A percentile compares a stretch with the other conserved stretches of the same genome.
Evolutionary conservation across 2,888 invertebrate genomes (phyloP).

Genomic region (Suillia variegata): DNA sequence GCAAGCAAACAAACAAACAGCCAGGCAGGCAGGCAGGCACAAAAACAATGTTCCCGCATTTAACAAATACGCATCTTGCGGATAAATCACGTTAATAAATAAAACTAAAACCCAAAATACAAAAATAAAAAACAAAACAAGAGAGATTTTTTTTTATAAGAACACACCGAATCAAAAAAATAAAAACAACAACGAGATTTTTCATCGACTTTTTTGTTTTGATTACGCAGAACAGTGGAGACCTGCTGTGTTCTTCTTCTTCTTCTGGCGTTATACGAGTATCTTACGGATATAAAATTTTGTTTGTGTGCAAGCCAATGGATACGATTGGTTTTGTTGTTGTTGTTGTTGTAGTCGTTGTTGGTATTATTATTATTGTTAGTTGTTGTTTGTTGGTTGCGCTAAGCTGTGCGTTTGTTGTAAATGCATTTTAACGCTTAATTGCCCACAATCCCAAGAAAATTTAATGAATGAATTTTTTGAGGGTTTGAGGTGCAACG

Average conservation of each 20-base stretch:
- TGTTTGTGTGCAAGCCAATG: slow-evolving; percentile 9
- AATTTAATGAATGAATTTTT: slow-evolving; percentile 15
- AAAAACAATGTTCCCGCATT: slow-evolving; percentile 6
- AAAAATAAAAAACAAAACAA: background rate
- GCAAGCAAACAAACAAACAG: too few species aligned
- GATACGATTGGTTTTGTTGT: background rate
- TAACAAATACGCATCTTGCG: slow-evolving; percentile 1
- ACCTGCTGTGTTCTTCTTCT: slow-evolving; percentile 13
- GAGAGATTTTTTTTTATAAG: background rate
- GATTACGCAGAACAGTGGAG: background rate
- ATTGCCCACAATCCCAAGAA: slow-evolving; percentile 4
- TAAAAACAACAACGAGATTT: background rate
- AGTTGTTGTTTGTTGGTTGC: too few species aligned
- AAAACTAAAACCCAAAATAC: background rate
- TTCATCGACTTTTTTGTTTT: background rate
- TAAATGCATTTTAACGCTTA: slow-evolving; percentile 7
- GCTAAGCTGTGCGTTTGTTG: background rate
- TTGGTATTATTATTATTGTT: background rate
- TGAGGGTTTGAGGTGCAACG: too few species aligned
- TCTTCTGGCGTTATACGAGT: background rate
- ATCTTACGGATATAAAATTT: background rate
- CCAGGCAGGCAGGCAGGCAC: too few species aligned
- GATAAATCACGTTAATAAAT: slow-evolving; percentile 4
- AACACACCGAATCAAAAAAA: background rate
- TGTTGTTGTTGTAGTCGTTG: background rate